Base-by-base conservation (phyloP, 2,113 vertebrate genomes). In the Rhineura floridana region DNA sequence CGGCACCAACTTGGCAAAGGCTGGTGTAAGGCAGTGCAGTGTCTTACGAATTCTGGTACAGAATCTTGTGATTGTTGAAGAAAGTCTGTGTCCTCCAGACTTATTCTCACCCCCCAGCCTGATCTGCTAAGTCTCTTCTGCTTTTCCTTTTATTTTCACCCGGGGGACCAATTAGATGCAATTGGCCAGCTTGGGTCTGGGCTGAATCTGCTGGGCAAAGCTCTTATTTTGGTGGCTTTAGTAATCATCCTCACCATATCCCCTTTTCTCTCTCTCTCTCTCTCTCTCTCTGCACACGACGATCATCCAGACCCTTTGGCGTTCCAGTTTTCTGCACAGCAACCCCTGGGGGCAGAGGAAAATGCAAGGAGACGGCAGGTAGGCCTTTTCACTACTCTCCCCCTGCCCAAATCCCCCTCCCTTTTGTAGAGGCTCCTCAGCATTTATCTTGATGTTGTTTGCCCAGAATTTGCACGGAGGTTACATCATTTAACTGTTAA, bases 311-410 rank as follows among this genome's bases (percentile, higher is more conserved):
- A 82, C 77, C 42, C 1, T 0, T 79, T 0, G 42, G 39, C 6
- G 13, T 87, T 59, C 92, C 90, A 70, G 70, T 46, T 42, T 30
- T 46, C 84, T 39, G 90, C 2, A 0, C 55, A 72, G 8, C 33
- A 5, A 86, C 78, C 0, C 73, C 90, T 2, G 0, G 0, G 3
- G 92, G 91, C 9, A 0, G 1, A 62, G 42, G 59, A 87, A 93
- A 82, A 90, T 30, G n/a, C 0, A 0, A 4, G 0, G 89, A 90
- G n/a, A 36, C 15, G 21, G 6, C 36, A 39, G 13, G 12, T 30
- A 11, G 1, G 62, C 39, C 42, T 25, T n/a, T 13, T 23, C 17
- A 52, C 6, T 76, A 23, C 75, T 23, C 46, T 25, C 28, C 25
- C 42, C 28, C 23, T 19, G 15, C 10, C 8, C 48, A 15, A 33